Conservation (phyloP, 2,888 invertebrate species). For the Pseudolycoriella hygida region DNA sequence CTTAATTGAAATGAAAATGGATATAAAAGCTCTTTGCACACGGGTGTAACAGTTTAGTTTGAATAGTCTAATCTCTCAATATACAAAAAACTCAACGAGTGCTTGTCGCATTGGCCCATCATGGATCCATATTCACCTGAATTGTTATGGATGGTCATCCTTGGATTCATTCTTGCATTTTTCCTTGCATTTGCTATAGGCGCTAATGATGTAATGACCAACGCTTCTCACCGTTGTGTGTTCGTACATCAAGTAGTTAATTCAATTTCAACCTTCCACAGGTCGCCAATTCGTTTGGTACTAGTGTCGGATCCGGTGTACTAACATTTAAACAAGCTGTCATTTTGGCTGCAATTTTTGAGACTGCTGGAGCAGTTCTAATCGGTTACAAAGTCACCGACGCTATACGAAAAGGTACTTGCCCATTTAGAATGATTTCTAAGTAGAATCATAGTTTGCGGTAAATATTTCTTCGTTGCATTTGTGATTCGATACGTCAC, state of each 20-base stretch:
- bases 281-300: constrained; percentile 97
- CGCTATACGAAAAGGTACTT: constrained; percentile 94
- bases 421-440: constrained; percentile 21
- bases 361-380: constrained; percentile 86
- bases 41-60: no score
- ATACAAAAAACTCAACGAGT: no score
- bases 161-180: constrained; percentile 90
- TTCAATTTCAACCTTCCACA: no score
- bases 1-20: no score
- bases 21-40: no score
- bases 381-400: constrained; percentile 94
- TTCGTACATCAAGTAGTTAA: no score
- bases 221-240: no score
- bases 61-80: no score
- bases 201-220: constrained; percentile 71
- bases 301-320: constrained; percentile 93
- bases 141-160: constrained; percentile 67
- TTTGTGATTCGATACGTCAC: no score
- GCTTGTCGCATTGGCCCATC: background rate
- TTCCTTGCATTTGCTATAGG: constrained; percentile 95
- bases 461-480: no score
- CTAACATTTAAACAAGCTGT: constrained; percentile 88
- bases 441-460: no score
- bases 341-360: constrained; percentile 90
- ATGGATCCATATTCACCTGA: constrained; percentile 43